These are phyloP conservation scores for Pterocles orientalis DNA, from an alignment of 2,113 vertebrate species.

Conservation along the genomic window DNA sequence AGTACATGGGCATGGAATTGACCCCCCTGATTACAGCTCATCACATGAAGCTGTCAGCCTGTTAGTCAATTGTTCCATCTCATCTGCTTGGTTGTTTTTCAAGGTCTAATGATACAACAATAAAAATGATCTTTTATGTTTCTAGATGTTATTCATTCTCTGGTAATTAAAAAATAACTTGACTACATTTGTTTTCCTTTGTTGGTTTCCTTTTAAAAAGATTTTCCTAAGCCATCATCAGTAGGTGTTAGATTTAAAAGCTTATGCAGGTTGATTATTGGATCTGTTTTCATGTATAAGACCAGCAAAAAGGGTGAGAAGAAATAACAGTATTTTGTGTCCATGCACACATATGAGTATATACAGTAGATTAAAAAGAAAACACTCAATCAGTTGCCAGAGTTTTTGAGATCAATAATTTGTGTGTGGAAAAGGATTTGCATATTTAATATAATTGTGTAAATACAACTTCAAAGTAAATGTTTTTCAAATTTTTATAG, in stretches of 20 bases:
- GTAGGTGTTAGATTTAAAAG: background rate
- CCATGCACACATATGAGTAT: background rate
- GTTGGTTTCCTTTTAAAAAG: background rate
- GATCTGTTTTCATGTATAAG: background rate
- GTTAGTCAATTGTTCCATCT: background rate
- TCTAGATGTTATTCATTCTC: background rate
- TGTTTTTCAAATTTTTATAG: background rate
- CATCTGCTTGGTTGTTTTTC: background rate
- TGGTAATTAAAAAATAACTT: background rate
- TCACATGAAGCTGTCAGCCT: fast-evolving
- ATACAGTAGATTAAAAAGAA: background rate
- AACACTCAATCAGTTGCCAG: background rate
- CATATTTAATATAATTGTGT: background rate
- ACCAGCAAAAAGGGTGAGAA: background rate
- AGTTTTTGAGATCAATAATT: background rate
- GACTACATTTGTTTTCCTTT: background rate
- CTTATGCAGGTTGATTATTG: background rate
- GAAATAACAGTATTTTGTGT: background rate
- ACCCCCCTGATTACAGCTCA: background rate
- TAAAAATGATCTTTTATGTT: background rate
- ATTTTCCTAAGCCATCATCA: background rate
- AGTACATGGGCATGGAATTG: background rate
- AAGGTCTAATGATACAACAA: background rate
- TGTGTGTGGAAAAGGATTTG: background rate
- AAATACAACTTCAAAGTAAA: background rate